phyloP scores from a whole-genome alignment of 2,113 vertebrate genomes.

The Microcebus jonahi region DNA sequence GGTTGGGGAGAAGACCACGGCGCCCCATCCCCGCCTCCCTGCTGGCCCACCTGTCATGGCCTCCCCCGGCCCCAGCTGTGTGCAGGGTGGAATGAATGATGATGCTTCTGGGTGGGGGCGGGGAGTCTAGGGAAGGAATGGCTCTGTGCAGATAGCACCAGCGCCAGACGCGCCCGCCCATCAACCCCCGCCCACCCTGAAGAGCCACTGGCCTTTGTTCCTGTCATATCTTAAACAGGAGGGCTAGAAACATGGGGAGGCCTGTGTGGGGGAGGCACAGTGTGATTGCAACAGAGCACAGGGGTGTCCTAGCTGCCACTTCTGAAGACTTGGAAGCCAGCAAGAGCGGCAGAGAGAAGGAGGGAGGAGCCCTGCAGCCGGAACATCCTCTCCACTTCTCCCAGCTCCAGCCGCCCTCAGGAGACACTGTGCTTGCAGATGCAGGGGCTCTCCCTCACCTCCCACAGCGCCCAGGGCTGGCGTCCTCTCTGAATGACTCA shows the following conservation, averaged over 20 bases:
- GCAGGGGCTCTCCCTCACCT: background rate
- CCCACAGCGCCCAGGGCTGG: background rate
- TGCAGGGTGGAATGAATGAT: constrained; percentile 64
- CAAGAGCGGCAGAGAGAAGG: background rate
- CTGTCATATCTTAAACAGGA: background rate
- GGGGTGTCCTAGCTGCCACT: background rate
- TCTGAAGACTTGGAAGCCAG: background rate
- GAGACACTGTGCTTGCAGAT: background rate
- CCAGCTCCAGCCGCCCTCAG: background rate
- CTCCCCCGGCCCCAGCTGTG: constrained; percentile 63
- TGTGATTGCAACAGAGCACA: background rate
- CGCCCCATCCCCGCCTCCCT: constrained; percentile 19
- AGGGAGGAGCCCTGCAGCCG: background rate
- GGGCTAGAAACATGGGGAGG: background rate
- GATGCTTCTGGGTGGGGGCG: background rate
- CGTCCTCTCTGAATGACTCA: background rate
- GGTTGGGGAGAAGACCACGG: constrained; percentile 33
- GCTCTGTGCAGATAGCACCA: background rate
- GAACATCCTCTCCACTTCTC: background rate
- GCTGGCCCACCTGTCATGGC: constrained; percentile 63
- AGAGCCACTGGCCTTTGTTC: constrained; percentile 49
- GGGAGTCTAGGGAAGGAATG: constrained; percentile 23
- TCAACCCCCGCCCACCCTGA: background rate
- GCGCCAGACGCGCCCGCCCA: background rate
- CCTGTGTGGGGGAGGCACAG: background rate